Conservation (phyloP, 2,113 vertebrate species). For the Chinchilla lanigera region DNA sequence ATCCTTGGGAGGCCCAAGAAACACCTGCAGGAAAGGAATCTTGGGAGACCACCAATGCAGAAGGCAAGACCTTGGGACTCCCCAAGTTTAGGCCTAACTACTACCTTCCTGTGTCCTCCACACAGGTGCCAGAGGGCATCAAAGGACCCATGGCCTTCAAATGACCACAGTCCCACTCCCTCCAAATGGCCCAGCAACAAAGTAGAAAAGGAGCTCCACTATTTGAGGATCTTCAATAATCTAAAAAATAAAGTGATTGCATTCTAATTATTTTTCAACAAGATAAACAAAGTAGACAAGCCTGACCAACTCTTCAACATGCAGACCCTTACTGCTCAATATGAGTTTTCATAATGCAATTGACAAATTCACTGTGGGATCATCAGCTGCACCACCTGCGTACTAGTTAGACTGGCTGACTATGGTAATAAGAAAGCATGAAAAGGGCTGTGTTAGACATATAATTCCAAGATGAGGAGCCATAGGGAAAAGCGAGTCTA, state of each 20-base stretch:
- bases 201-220: neutral
- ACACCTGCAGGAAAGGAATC: neutral
- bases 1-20: neutral
- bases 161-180: neutral
- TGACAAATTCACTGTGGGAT: neutral
- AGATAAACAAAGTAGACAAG: neutral
- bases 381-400: neutral
- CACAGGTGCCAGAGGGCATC: neutral
- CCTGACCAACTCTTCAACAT: neutral
- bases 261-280: neutral
- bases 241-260: constrained; percentile 43
- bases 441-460: neutral
- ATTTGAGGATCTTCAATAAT: neutral
- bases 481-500: neutral
- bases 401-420: neutral
- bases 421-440: neutral
- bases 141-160: neutral
- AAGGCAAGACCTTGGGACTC: neutral
- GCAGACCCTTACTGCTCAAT: neutral
- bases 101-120: neutral
- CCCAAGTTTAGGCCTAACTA: neutral
- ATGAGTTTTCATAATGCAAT: neutral
- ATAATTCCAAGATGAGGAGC: neutral
- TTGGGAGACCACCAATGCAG: neutral
- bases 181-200: neutral